Evolutionary conservation across 1,140 invertebrate genomes (phyloP), one percentile per base, ranked within the genome.

Genomic region (Dolichoris vasculosae): DNA sequence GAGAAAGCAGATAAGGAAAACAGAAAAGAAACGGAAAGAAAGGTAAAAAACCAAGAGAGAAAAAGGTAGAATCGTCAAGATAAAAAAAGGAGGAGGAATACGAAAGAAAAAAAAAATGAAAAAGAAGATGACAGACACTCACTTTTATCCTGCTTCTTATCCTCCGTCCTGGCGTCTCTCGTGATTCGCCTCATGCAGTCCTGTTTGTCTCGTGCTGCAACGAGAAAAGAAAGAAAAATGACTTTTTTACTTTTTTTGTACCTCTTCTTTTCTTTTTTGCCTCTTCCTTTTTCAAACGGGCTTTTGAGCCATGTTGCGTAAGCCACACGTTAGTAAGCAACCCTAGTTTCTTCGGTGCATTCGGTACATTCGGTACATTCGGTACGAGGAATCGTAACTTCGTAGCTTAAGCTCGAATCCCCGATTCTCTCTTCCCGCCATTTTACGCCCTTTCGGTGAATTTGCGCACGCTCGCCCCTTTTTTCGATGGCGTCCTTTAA

Each of bases 61-160:
- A 59, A 83, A 51, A 55, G 59, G 15, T 38, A 9, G n/a, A 80
- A 80, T 63, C 23, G 9, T 59, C 35, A 26, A 55, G 46, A 30
- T 59, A 38, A 78, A 80, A n/a, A 79, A 76, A 63, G 67, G 30
- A 80, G n/a, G 26, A 30, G 11, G 15, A 30, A 40, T 26, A 78
- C 77, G 76, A 69, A 82, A 26, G 23, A 55, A 67, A 79, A 38
- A 15, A 83, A 64, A 64, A 78, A 83, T 73, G n/a, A 71, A 55
- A 75, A n/a, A 63, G 67, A 86, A 75, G 81, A 55, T 26, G 55
- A 43, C 76, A 77, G 79, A 81, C 80, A 85, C 87, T 90, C 73
- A 90, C 89, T 89, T 88, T 90, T 90, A 88, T 87, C 86, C 35
- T 80, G 86, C 86, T 90, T 88, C 86, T 89, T 89, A 87, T 86